Percentiles rank a stretch among this genome's conserved stretches.
These are phyloP conservation scores for Pogonognathellus flavescens DNA, from an alignment of 1,140 invertebrate genomes.

Conservation along the genomic window DNA sequence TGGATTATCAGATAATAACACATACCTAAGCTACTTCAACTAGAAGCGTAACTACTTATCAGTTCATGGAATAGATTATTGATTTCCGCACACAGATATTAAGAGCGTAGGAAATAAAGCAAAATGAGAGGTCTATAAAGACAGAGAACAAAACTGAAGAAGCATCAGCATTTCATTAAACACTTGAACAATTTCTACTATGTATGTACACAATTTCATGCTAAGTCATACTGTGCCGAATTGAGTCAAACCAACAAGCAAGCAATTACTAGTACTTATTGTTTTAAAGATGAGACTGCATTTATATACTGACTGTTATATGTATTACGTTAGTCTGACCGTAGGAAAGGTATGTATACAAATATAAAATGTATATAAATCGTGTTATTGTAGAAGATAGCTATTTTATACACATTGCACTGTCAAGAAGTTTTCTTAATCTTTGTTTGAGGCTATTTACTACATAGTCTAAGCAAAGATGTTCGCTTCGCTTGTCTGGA, in stretches of 20 bases:
- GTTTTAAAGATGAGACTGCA: conserved; percentile 21
- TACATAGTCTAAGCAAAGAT: neutral
- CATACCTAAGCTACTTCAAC: too few relatives aligned
- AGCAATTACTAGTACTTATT: neutral
- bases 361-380: neutral
- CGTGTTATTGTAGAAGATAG: neutral
- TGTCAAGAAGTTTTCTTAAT: neutral
- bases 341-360: too few relatives aligned
- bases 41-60: too few relatives aligned
- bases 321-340: too few relatives aligned
- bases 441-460: conserved; percentile 10
- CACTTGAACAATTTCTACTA: neutral
- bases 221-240: too few relatives aligned
- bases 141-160: neutral
- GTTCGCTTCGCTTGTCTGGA: neutral
- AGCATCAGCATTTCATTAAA: neutral
- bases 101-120: neutral
- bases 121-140: neutral
- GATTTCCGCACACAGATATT: neutral
- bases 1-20: too few relatives aligned
- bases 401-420: neutral
- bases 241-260: neutral
- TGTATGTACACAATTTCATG: neutral
- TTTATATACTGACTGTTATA: conserved; percentile 10
- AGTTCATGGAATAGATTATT: too few relatives aligned